Evolutionary conservation across 2,113 vertebrate genomes (phyloP).

Genomic region (Forbesichthys papilliferus): DNA sequence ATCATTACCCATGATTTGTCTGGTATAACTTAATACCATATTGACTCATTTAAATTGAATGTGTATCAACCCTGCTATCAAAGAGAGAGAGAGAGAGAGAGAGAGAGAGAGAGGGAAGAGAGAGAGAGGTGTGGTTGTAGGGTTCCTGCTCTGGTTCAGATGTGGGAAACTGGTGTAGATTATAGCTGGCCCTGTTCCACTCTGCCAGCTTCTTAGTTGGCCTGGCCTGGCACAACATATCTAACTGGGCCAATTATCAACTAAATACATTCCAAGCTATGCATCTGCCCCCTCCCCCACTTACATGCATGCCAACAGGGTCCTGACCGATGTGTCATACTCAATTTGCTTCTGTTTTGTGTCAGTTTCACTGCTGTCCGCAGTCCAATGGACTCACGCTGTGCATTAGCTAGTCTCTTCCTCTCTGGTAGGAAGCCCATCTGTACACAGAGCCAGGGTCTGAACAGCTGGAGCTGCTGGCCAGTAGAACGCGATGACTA

Average conservation of each 20-base stretch:
- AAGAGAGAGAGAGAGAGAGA: too few species aligned
- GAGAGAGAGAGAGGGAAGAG: too few species aligned
- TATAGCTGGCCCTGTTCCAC: slow-evolving; percentile 30
- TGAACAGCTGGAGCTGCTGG: slow-evolving; percentile 70
- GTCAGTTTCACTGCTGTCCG: slow-evolving; percentile 41
- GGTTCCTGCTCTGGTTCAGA: not conserved
- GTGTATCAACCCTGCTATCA: too few species aligned
- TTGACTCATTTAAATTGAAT: too few species aligned
- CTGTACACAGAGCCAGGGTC: slow-evolving; percentile 41
- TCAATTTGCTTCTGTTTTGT: slow-evolving; percentile 59
- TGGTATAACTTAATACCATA: too few species aligned
- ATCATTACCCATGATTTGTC: too few species aligned
- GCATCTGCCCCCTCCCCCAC: too few species aligned
- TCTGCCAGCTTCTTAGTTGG: slow-evolving; percentile 26
- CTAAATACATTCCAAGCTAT: too few species aligned
- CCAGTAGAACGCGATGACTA: slow-evolving; percentile 24
- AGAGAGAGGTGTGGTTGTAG: slow-evolving; percentile 2
- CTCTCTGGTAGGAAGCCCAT: slow-evolving; percentile 58
- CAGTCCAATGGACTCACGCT: slow-evolving; percentile 48
- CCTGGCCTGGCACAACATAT: slow-evolving; percentile 11
- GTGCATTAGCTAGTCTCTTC: slow-evolving; percentile 40
- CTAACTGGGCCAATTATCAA: not conserved
- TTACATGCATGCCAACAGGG: too few species aligned
- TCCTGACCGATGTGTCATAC: slow-evolving; percentile 23
- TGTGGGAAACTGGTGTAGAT: slow-evolving; percentile 5